A percentile compares a stretch with the other conserved stretches of the same genome.
phyloP scores from a whole-genome alignment of 2,113 vertebrate genomes.

The Sturnus vulgaris region DNA sequence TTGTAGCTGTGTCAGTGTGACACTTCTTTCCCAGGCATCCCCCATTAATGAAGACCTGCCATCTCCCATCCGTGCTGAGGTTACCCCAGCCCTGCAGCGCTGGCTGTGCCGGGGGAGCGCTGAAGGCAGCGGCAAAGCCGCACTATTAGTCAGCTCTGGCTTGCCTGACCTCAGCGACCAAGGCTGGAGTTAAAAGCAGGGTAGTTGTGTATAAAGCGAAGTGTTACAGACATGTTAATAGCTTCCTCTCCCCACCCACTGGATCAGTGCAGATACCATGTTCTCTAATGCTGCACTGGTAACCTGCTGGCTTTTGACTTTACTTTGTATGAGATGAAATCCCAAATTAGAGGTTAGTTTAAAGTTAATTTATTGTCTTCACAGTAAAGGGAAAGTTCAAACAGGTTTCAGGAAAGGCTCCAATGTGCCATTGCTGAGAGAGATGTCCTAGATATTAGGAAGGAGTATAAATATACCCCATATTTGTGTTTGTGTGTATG shows the following conservation, averaged over 20 bases:
- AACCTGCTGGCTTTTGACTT: constrained; percentile 57
- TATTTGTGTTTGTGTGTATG: not conserved
- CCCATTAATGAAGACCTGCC: not conserved
- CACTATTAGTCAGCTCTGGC: constrained; percentile 39
- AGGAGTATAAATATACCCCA: not conserved
- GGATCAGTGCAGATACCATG: not conserved
- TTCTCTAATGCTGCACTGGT: not conserved
- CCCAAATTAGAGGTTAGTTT: constrained; percentile 26
- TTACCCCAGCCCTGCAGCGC: not conserved
- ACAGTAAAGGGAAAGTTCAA: constrained; percentile 22
- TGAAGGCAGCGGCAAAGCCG: not conserved
- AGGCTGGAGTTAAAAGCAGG: constrained; percentile 65
- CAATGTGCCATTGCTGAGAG: not conserved
- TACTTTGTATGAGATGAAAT: constrained; percentile 32
- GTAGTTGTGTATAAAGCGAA: constrained; percentile 58
- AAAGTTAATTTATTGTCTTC: constrained; percentile 48
- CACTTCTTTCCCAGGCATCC: not conserved
- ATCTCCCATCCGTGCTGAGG: not conserved
- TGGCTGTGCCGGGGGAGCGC: not conserved
- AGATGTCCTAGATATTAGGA: not conserved
- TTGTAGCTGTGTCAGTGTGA: not conserved
- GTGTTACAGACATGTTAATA: constrained; percentile 66
- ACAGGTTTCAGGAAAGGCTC: not conserved
- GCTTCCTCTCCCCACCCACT: constrained; percentile 49
- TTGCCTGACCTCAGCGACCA: constrained; percentile 40